phyloP scores from a whole-genome alignment of 2,113 vertebrate species.

The Rhabdornis inornatus region DNA sequence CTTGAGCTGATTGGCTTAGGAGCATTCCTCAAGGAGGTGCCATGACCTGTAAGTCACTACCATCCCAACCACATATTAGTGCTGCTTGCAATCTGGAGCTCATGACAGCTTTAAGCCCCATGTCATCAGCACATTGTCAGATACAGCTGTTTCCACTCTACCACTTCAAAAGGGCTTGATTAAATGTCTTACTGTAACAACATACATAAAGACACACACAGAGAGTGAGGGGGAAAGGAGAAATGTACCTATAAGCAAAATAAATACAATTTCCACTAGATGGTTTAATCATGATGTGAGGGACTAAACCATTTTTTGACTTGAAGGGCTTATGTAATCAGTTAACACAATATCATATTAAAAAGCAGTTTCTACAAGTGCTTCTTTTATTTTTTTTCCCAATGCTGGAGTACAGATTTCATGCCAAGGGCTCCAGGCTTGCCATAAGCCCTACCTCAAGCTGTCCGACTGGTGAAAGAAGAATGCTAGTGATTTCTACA shows the following conservation, averaged over 20 bases:
- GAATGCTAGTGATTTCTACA: constrained; percentile 6
- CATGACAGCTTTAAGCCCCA: constrained; percentile 56
- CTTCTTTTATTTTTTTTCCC: not conserved
- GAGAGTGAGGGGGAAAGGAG: constrained; percentile 32
- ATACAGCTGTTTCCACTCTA: constrained; percentile 70
- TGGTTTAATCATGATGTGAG: constrained; percentile 24
- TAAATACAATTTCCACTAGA: constrained; percentile 45
- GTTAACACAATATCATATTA: constrained; percentile 50
- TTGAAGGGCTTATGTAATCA: constrained; percentile 40
- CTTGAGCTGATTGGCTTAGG: constrained; percentile 52
- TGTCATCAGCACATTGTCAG: constrained; percentile 57
- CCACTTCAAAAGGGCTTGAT: constrained; percentile 68
- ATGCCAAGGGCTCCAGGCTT: not conserved
- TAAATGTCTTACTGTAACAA: constrained; percentile 64
- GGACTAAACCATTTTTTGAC: constrained; percentile 18
- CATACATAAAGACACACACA: constrained; percentile 42
- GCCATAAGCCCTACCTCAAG: not conserved
- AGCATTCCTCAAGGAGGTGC: constrained; percentile 55
- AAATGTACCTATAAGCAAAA: constrained; percentile 67
- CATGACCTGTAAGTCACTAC: constrained; percentile 57
- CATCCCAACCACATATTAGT: constrained; percentile 42
- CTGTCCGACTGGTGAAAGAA: not conserved
- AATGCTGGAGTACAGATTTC: not conserved
- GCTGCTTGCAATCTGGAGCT: constrained; percentile 43
- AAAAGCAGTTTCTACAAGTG: constrained; percentile 41